Percentiles rank a stretch among this genome's conserved stretches.
Evolutionary conservation across 2,113 vertebrate species (phyloP).

Genomic region (Cichladusa arquata): DNA sequence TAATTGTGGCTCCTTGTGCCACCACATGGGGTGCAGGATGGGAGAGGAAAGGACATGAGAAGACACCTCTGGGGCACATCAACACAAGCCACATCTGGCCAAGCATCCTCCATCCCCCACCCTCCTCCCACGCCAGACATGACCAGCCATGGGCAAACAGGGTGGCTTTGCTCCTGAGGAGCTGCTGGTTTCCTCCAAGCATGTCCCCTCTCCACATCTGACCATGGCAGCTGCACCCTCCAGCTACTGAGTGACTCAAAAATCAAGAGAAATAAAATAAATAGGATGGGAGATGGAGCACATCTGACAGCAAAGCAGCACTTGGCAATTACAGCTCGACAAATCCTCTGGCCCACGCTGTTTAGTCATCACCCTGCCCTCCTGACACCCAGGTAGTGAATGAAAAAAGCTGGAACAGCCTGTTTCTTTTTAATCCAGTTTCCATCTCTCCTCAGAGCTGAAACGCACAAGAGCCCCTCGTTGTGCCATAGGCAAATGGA

Average conservation of each 20-base stretch:
- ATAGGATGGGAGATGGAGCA: not conserved
- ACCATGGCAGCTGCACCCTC: not conserved
- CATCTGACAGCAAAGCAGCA: not conserved
- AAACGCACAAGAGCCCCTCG: not conserved
- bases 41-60: not conserved
- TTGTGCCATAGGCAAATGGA: not conserved
- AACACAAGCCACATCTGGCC: not conserved
- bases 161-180: not conserved
- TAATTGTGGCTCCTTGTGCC: not conserved
- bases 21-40: not conserved
- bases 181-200: not conserved
- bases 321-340: not conserved
- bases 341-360: not conserved
- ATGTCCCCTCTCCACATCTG: accelerated
- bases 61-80: not conserved
- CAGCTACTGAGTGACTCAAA: accelerated
- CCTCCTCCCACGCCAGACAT: not conserved
- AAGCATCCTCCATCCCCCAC: not conserved
- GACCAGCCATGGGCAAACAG: not conserved
- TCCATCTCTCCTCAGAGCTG: not conserved
- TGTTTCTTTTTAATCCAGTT: not conserved
- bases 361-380: conserved; percentile 21
- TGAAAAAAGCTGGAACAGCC: not conserved
- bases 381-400: not conserved
- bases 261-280: not conserved